These are phyloP conservation scores for Lagocephalus sceleratus DNA, from an alignment of 2,797 vertebrate genomes.

Conservation along the genomic window DNA sequence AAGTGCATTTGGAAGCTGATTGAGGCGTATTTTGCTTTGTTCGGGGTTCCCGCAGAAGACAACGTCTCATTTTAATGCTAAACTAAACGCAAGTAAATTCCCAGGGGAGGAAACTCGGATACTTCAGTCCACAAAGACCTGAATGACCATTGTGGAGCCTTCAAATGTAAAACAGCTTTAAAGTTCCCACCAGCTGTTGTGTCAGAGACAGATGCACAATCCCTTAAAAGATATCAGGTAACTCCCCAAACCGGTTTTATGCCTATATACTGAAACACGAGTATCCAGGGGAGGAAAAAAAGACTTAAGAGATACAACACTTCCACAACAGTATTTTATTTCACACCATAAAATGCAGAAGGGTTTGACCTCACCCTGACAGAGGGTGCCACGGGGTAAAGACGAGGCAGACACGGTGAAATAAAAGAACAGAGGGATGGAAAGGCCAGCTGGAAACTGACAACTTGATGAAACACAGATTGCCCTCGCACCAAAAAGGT, in stretches of 20 bases:
- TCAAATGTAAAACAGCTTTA: slow-evolving; percentile 8
- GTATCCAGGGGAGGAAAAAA: slow-evolving; percentile 11
- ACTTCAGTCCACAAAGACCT: slow-evolving; percentile 4
- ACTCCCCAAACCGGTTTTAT: slow-evolving; percentile 42
- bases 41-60: neutral
- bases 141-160: neutral
- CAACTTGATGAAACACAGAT: slow-evolving; percentile 29
- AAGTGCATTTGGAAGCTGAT: neutral
- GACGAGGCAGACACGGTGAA: slow-evolving; percentile 54
- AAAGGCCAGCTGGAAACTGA: slow-evolving; percentile 3
- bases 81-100: slow-evolving; percentile 1
- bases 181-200: slow-evolving; percentile 44
- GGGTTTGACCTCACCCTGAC: slow-evolving; percentile 6
- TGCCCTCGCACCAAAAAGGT: slow-evolving; percentile 22
- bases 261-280: slow-evolving; percentile 35
- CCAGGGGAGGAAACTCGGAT: neutral
- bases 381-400: slow-evolving; percentile 15
- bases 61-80: neutral
- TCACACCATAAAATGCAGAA: slow-evolving; percentile 65
- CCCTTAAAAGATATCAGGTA: slow-evolving; percentile 44
- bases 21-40: neutral
- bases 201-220: slow-evolving; percentile 44
- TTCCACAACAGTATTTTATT: slow-evolving; percentile 72
- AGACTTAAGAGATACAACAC: slow-evolving; percentile 26
- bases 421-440: too few species aligned